These are phyloP conservation scores for Paralvinella palmiformis DNA, from an alignment of 1,140 invertebrate genomes.

Conservation along the genomic window DNA sequence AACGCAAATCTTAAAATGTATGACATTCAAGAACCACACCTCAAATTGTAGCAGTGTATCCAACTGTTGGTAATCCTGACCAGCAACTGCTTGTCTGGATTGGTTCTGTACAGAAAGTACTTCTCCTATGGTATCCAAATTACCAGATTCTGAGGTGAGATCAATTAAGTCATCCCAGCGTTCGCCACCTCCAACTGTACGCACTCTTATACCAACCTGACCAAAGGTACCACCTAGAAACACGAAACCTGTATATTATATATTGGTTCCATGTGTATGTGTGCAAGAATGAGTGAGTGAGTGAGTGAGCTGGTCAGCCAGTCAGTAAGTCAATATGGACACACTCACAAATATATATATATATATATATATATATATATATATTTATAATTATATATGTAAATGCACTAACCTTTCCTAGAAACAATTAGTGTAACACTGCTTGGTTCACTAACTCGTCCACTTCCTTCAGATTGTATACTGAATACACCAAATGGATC, in stretches of 20 bases:
- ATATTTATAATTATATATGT: too few relatives aligned
- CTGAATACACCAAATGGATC: constrained; percentile 41
- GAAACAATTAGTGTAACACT: constrained; percentile 27
- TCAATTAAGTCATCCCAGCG: constrained; percentile 26
- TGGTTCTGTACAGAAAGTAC: constrained; percentile 32
- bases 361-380: too few relatives aligned
- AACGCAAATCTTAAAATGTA: not conserved
- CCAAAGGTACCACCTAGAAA: constrained; percentile 40
- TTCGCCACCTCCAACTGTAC: constrained; percentile 44
- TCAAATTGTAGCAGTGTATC: constrained; percentile 29
- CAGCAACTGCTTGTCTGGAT: constrained; percentile 26
- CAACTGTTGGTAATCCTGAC: constrained; percentile 35
- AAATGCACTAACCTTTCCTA: constrained; percentile 34
- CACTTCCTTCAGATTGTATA: constrained; percentile 24
- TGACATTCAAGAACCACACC: constrained; percentile 18
- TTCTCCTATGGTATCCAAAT: constrained; percentile 37
- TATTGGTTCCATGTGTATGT: too few relatives aligned
- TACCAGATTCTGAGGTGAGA: constrained; percentile 18
- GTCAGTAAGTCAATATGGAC: too few relatives aligned
- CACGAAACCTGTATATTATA: too few relatives aligned
- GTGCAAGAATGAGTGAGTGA: too few relatives aligned
- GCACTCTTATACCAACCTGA: constrained; percentile 30
- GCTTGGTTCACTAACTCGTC: constrained; percentile 25
- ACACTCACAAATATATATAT: too few relatives aligned
- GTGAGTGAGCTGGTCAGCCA: too few relatives aligned